These are phyloP conservation scores for Lucinisca nassula DNA, from an alignment of 2,888 invertebrate genomes.

Conservation along the genomic window DNA sequence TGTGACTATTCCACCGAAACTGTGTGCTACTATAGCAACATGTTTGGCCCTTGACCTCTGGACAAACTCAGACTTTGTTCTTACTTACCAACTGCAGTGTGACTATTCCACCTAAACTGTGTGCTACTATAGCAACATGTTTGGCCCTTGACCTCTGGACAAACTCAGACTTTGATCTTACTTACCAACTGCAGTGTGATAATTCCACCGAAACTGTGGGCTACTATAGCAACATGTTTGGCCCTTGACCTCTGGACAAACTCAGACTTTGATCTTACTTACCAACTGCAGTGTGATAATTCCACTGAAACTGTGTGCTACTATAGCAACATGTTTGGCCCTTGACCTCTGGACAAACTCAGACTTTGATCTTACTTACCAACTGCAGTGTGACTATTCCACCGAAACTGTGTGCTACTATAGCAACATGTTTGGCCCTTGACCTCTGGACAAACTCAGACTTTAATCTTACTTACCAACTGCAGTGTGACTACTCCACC, in stretches of 20 bases:
- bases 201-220: conserved; percentile 94
- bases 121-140: conserved; percentile 92
- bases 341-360: conserved; percentile 90
- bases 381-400: conserved; percentile 91
- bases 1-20: conserved; percentile 93
- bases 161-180: too few species aligned
- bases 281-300: conserved; percentile 91
- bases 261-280: too few species aligned
- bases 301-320: conserved; percentile 95
- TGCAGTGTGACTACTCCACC: conserved; percentile 92
- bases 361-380: too few species aligned
- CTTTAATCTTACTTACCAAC: too few species aligned
- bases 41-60: conserved; percentile 90
- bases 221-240: conserved; percentile 92
- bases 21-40: conserved; percentile 93
- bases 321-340: conserved; percentile 91
- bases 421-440: conserved; percentile 91
- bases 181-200: conserved; percentile 91
- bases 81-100: conserved; percentile 91
- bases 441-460: conserved; percentile 90
- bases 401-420: conserved; percentile 95
- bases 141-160: conserved; percentile 90
- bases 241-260: conserved; percentile 90
- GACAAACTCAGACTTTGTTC: too few species aligned
- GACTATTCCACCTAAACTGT: conserved; percentile 94